Evolutionary conservation across 2,888 invertebrate genomes (phyloP), one percentile per base, ranked within the genome.

Genomic region (Carabus problematicus): DNA sequence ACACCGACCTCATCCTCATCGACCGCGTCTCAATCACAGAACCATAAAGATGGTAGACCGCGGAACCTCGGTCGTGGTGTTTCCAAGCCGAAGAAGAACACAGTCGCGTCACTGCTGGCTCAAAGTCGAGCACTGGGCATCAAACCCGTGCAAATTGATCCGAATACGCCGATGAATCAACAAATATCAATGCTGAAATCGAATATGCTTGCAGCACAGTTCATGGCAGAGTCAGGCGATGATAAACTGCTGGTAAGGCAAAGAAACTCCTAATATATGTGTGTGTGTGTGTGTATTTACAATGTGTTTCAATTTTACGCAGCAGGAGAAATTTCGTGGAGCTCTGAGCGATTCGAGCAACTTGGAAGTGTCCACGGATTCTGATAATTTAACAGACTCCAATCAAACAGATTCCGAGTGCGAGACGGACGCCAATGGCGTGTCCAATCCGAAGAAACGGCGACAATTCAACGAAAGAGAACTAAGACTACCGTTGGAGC

Each of bases 31-130:
- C 74, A 74, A 9, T 72, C 74, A n/a, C 73, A 76, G 7, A 80
- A 79, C 74, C 80, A 81, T 72, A 89, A 93, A 72, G 94, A 94
- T 78, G 92, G 93, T 3, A 82, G 94, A 41, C 93, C 94, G 0
- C 86, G 94, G 8, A 94, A 94, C 82, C 85, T 94, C 29, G 94
- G 94, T 19, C 87, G 94, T 6, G 94, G 94, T 0, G 93, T 94
- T 18, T 93, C 93, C 76, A 94, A 94, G 80, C 94, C 94, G 72
- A 95, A 95, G 86, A 95, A 95, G 85, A 95, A 95, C 80, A 95
- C 95, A 0, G 95, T 95, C 0, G 95, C 95, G 0, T 94, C 94
- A 1, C 82, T 95, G 61, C 82, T 95, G 73, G 94, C 94, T 0
- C 94, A 94, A 82, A 93, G 93, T 77, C 83, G 95, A 70, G 94